A percentile compares a stretch with the other conserved stretches of the same genome.
phyloP scores from a whole-genome alignment of 2,797 vertebrate species.

The Danio albolineatus region DNA sequence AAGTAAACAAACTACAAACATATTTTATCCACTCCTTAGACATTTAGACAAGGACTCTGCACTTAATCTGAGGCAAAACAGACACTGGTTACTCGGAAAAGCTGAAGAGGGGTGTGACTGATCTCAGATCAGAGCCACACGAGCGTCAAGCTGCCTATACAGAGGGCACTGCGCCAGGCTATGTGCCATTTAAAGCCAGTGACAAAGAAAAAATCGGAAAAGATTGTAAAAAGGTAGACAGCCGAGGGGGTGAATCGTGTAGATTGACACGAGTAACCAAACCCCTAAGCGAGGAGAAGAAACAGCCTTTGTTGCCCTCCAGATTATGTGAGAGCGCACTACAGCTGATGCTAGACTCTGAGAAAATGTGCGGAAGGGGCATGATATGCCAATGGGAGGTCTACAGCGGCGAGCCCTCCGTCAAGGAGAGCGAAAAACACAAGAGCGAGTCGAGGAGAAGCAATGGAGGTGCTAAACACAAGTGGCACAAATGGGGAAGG shows the following conservation, averaged over 20 bases:
- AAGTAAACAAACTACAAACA: slow-evolving; percentile 52
- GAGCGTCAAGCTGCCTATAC: slow-evolving; percentile 81
- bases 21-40: slow-evolving; percentile 5
- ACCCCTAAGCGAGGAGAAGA: slow-evolving; percentile 30
- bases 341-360: slow-evolving; percentile 69
- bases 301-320: slow-evolving; percentile 68
- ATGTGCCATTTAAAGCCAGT: slow-evolving; percentile 84
- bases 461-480: slow-evolving; percentile 68
- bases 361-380: slow-evolving; percentile 75
- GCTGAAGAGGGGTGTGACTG: slow-evolving; percentile 72
- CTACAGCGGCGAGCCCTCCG: slow-evolving; percentile 38
- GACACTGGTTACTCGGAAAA: slow-evolving; percentile 11
- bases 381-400: slow-evolving; percentile 64
- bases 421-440: slow-evolving; percentile 59
- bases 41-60: background rate
- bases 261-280: slow-evolving; percentile 60
- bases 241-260: slow-evolving; percentile 63
- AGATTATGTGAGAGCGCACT: slow-evolving; percentile 76
- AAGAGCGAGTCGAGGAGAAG: slow-evolving; percentile 62
- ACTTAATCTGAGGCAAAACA: slow-evolving; percentile 48
- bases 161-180: slow-evolving; percentile 77
- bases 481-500: slow-evolving; percentile 77
- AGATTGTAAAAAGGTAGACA: slow-evolving; percentile 88
- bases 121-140: slow-evolving; percentile 53
- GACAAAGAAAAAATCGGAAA: slow-evolving; percentile 87